A percentile compares a stretch with the other conserved stretches of the same genome.
phyloP scores from a whole-genome alignment of 1,140 invertebrate species.

The Lethrus apterus region DNA sequence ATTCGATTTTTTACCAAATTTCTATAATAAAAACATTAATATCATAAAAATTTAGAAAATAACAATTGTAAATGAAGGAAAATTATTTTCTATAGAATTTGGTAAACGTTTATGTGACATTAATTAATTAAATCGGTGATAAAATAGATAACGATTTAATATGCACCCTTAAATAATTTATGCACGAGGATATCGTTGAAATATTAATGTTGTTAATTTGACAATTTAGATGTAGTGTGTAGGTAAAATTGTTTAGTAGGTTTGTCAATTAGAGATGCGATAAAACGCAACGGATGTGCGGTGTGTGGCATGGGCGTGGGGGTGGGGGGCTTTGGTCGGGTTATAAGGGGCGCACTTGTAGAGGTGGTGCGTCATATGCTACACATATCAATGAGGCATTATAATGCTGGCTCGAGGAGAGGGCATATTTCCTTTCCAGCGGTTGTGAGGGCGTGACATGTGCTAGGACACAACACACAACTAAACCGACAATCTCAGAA shows the following conservation, averaged over 20 bases:
- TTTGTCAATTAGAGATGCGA: background rate
- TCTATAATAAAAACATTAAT: too few species aligned
- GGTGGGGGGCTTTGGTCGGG: constrained; percentile 10
- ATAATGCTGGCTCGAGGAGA: constrained; percentile 17
- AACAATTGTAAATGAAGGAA: too few species aligned
- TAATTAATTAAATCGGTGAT: too few species aligned
- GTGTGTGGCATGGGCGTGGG: background rate
- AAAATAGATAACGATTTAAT: too few species aligned
- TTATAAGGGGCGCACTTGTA: constrained; percentile 12
- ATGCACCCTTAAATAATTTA: constrained; percentile 2
- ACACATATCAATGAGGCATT: constrained; percentile 22
- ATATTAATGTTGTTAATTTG: background rate
- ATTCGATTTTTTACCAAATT: too few species aligned
- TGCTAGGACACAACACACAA: constrained; percentile 13
- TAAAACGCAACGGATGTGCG: background rate
- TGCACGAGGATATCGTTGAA: background rate
- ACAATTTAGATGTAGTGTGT: background rate
- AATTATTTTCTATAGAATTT: too few species aligned
- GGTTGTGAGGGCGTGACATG: constrained; percentile 20
- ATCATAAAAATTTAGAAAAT: too few species aligned
- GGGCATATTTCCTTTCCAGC: constrained; percentile 19
- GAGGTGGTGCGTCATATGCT: constrained; percentile 18
- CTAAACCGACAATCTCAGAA: constrained; percentile 1
- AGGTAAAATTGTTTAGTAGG: background rate
- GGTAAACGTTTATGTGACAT: too few species aligned